Conservation (phyloP, 1,140 invertebrate genomes). For the Lamellibrachia luymesi region DNA sequence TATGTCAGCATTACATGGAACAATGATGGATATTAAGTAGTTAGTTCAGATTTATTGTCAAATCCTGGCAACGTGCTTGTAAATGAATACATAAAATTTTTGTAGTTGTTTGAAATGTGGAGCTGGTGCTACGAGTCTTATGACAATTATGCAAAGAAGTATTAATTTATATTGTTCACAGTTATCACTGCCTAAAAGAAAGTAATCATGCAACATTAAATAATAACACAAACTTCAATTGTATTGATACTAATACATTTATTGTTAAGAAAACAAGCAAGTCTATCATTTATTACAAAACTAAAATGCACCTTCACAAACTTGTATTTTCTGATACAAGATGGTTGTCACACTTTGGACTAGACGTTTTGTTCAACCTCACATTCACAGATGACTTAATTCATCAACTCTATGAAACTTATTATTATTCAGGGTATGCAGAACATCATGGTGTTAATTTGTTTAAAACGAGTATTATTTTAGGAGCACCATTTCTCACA, state of each 20-base stretch:
- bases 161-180: no score
- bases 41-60: not conserved
- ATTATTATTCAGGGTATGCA: not conserved
- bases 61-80: not conserved
- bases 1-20: conserved; percentile 73
- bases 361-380: not conserved
- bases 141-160: no score
- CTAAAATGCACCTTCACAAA: not conserved
- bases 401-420: not conserved
- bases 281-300: not conserved
- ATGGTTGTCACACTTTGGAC: not conserved
- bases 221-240: not conserved
- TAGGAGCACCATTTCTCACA: not conserved
- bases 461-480: not conserved
- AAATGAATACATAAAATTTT: not conserved
- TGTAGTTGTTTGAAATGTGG: not conserved
- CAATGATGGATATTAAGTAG: conserved; percentile 72
- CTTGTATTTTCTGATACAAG: not conserved
- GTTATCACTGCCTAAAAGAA: not conserved
- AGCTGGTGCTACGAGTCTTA: not conserved
- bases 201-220: not conserved
- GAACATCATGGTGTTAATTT: not conserved
- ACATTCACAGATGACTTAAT: not conserved
- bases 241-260: not conserved
- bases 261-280: not conserved